Evolutionary conservation across 2,888 invertebrate genomes (phyloP).

Genomic region (Caenorhabditis japonica): DNA sequence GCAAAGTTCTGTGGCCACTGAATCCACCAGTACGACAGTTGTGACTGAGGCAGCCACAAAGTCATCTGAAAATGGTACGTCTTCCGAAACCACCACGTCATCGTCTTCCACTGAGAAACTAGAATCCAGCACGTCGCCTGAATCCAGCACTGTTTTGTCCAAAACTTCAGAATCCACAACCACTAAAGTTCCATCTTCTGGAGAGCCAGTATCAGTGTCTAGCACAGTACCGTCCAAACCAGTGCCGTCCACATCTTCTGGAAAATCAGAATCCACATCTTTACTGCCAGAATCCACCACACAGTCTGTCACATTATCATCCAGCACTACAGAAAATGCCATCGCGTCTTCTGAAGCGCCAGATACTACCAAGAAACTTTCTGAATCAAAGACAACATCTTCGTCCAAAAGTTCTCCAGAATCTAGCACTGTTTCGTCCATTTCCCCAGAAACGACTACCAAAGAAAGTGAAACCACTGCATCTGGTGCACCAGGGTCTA

Average conservation of each 20-base stretch:
- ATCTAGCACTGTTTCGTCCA: neutral
- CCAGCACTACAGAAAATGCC: slow-evolving; percentile 4
- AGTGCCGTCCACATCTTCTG: slow-evolving; percentile 12
- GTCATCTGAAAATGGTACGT: slow-evolving; percentile 2
- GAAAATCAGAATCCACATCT: slow-evolving; percentile 1
- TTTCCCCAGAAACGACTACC: neutral
- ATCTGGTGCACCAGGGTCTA: neutral
- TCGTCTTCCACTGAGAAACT: slow-evolving; percentile 1
- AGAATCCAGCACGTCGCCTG: neutral
- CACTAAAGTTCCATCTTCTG: slow-evolving; percentile 8
- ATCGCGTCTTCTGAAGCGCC: neutral
- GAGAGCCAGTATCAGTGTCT: neutral
- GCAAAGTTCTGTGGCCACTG: neutral
- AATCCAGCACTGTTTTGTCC: neutral
- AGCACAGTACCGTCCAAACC: slow-evolving; percentile 5
- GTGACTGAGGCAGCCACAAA: slow-evolving; percentile 3
- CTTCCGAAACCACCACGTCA: neutral
- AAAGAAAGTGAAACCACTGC: neutral
- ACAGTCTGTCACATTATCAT: slow-evolving; percentile 1
- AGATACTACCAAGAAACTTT: neutral
- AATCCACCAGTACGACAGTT: neutral
- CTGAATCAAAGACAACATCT: neutral
- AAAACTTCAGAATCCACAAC: neutral
- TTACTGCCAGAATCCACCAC: neutral
- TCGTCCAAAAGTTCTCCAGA: neutral